A percentile compares a stretch with the other conserved stretches of the same genome.
Conservation (phyloP, 2,797 vertebrate species). For the Fundulus diaphanus region DNA sequence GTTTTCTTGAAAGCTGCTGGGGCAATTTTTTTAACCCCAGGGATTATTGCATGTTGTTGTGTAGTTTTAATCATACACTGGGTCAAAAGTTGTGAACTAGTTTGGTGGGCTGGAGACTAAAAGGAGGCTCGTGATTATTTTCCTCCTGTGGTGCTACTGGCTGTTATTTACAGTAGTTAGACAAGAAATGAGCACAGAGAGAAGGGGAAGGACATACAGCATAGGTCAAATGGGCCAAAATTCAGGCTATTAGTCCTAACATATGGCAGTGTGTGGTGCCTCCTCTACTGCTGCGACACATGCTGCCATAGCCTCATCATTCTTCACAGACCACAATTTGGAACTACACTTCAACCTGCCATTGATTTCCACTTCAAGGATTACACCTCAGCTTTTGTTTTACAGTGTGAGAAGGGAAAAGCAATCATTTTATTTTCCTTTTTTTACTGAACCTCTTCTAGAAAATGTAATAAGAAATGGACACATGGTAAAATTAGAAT, state of each 20-base stretch:
- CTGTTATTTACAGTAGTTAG: neutral
- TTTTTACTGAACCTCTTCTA: neutral
- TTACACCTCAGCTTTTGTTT: neutral
- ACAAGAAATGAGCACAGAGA: neutral
- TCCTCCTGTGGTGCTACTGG: neutral
- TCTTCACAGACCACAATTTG: neutral
- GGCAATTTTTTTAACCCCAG: neutral
- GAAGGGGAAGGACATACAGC: neutral
- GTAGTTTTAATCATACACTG: neutral
- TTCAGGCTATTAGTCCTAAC: neutral
- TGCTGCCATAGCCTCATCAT: neutral
- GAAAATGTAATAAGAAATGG: no score
- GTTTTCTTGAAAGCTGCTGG: neutral
- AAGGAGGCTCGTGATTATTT: neutral
- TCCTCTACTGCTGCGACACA: neutral
- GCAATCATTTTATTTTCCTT: neutral
- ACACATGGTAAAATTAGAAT: no score
- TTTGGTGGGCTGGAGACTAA: neutral
- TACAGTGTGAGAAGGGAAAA: neutral
- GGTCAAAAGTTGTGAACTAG: no score
- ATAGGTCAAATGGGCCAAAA: neutral
- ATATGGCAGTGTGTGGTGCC: neutral
- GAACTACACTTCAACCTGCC: neutral
- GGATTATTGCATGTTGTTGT: neutral
- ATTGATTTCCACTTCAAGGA: neutral